Evolutionary conservation across 2,797 vertebrate genomes (phyloP), one percentile per base, ranked within the genome.

Genomic region (Silurus lanzhouensis): DNA sequence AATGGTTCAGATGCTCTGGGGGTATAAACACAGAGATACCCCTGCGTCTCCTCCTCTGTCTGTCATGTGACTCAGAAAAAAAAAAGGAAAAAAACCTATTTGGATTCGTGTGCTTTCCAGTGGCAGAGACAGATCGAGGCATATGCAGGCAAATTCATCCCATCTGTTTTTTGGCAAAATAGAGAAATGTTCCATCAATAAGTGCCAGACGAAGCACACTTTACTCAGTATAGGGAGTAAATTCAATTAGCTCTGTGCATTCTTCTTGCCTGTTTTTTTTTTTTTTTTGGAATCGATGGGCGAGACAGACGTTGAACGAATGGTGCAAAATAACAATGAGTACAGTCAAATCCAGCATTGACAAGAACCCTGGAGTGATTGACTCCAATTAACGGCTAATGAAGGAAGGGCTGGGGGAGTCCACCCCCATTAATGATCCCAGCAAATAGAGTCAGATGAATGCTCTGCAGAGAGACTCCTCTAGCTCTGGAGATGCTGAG

Each of bases 311-410:
- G 48, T 55, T 77, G 78, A 85, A 84, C 46, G 85, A 87, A 86
- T 67, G 52, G 86, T 71, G 44, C 80, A 90, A 84, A 88, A 90
- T 82, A 88, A 88, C 87, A 88, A 85, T 85, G 84, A 85, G 78
- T 76, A 87, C 61, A 86, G 70, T 58, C 87, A 87, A 85, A 85
- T 85, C 81, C 88, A n/a, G 64, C 78, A 84, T 71, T 85, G 88
- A 84, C 82, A 87, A 83, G 57, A 77, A 68, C 55, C 83, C 84
- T 17, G 83, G 81, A 81, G 70, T 77, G 88, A 84, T 86, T 78
- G 77, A 88, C 86, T 87, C 82, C 81, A 88, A 86, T 90, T 87
- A 89, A 88, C 83, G 82, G 60, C 83, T 90, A 91, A 90, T 85
- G 79, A 89, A 90, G 83, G 84, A 84, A 86, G 86, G 84, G 80